Evolutionary conservation across 2,113 vertebrate species (phyloP).

Genomic region (Ranitomeya imitator): DNA sequence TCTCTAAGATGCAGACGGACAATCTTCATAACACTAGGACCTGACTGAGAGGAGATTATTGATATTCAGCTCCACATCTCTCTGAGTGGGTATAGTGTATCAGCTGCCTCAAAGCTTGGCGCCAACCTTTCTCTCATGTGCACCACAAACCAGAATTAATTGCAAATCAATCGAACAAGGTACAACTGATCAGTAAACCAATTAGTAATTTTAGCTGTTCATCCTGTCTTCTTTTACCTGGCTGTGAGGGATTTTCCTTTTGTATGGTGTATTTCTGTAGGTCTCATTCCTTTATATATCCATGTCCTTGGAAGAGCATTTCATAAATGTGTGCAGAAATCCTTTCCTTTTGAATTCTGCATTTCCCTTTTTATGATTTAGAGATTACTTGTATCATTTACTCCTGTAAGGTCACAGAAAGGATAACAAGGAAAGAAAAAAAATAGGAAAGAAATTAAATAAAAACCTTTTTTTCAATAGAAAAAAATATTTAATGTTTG

Average conservation of each 20-base stretch:
- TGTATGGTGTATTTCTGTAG: constrained; percentile 59
- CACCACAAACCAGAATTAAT: constrained; percentile 99
- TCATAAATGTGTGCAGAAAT: constrained; percentile 9
- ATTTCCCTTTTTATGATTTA: constrained; percentile 11
- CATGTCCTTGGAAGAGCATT: constrained; percentile 59
- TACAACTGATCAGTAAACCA: constrained; percentile 99
- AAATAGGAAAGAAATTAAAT: no score
- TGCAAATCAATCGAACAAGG: constrained; percentile 99
- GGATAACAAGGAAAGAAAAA: background rate
- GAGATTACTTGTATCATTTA: constrained; percentile 3
- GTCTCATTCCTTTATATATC: constrained; percentile 54
- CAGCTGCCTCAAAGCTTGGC: constrained; percentile 90
- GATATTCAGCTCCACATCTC: constrained; percentile 77
- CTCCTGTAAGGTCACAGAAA: constrained; percentile 27
- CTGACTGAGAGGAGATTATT: constrained; percentile 79
- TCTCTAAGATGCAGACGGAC: constrained; percentile 71
- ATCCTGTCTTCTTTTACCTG: constrained; percentile 82
- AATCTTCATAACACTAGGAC: constrained; percentile 69
- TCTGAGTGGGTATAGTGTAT: constrained; percentile 89
- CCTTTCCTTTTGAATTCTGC: background rate
- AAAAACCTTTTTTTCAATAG: background rate
- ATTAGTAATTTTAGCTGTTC: constrained; percentile 99
- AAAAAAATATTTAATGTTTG: background rate
- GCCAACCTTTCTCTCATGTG: constrained; percentile 87
- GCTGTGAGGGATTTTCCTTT: constrained; percentile 66